Conservation (phyloP, 1,140 invertebrate genomes). For the Prorops nasuta region DNA sequence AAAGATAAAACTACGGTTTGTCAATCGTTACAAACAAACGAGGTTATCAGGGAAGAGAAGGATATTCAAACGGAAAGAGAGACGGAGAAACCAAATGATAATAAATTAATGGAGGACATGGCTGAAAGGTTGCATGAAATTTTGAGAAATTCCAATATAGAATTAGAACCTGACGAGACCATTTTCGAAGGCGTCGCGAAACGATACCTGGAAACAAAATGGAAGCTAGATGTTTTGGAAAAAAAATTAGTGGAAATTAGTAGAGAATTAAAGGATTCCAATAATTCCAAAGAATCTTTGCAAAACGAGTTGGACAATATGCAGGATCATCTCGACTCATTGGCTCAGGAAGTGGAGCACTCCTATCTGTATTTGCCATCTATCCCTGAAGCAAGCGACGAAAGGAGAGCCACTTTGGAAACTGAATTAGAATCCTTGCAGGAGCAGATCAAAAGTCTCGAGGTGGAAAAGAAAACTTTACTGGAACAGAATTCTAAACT, state of each 20-base stretch:
- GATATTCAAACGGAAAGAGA: constrained; percentile 18
- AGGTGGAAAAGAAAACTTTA: constrained; percentile 58
- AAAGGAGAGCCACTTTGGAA: constrained; percentile 44
- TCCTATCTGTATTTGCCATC: constrained; percentile 45
- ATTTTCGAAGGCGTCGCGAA: constrained; percentile 41
- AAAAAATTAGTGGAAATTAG: constrained; percentile 42
- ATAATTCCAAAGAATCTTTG: constrained; percentile 40
- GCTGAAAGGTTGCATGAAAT: constrained; percentile 37
- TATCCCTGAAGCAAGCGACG: constrained; percentile 52
- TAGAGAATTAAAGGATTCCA: constrained; percentile 39
- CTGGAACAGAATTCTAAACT: constrained; percentile 55
- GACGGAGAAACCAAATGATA: background rate
- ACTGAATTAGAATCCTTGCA: constrained; percentile 44
- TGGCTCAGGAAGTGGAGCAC: constrained; percentile 41
- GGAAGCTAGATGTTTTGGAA: constrained; percentile 51
- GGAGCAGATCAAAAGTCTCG: constrained; percentile 46
- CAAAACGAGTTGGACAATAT: constrained; percentile 47
- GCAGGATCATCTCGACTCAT: constrained; percentile 44
- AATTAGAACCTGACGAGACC: constrained; percentile 27
- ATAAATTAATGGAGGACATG: constrained; percentile 19
- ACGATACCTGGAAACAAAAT: constrained; percentile 41
- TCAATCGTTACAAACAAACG: constrained; percentile 9
- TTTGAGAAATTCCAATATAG: constrained; percentile 36
- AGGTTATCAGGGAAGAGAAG: background rate
- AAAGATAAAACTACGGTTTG: constrained; percentile 9